Evolutionary conservation across 2,113 vertebrate genomes (phyloP).

Genomic region (Amphiprion ocellaris): DNA sequence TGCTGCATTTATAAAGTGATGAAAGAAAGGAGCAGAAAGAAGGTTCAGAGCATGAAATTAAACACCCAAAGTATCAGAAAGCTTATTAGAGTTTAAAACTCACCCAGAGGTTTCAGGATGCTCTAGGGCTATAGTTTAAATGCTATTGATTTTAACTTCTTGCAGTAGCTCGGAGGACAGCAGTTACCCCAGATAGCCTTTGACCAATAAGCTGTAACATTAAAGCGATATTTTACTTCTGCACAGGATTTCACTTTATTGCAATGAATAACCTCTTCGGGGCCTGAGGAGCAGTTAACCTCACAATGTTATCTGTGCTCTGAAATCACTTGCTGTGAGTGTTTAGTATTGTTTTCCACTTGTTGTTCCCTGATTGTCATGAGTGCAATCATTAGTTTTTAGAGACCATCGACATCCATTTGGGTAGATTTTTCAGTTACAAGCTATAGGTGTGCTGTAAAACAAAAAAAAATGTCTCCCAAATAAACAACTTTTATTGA

Average conservation of each 20-base stretch:
- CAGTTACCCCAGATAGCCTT: conserved; percentile 24
- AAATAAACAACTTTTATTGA: too few relatives aligned
- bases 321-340: not conserved
- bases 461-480: too few relatives aligned
- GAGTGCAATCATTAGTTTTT: not conserved
- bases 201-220: conserved; percentile 49
- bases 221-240: conserved; percentile 39
- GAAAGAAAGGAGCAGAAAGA: not conserved
- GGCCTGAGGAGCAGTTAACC: conserved; percentile 17
- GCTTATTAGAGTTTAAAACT: conserved; percentile 32
- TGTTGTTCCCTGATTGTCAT: not conserved
- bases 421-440: too few relatives aligned
- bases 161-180: conserved; percentile 28
- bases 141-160: conserved; percentile 34
- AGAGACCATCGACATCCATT: too few relatives aligned
- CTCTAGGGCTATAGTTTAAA: conserved; percentile 35
- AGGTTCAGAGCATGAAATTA: conserved; percentile 3
- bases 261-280: conserved; percentile 16
- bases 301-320: conserved; percentile 11
- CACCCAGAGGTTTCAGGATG: not conserved
- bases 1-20: not conserved
- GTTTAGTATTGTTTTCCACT: not conserved
- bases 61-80: conserved; percentile 5
- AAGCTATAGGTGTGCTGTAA: too few relatives aligned
- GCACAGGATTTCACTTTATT: conserved; percentile 21